Percentiles rank a stretch among this genome's conserved stretches.
phyloP scores from a whole-genome alignment of 2,797 vertebrate genomes.

The Alcedo quadribrachys region DNA sequence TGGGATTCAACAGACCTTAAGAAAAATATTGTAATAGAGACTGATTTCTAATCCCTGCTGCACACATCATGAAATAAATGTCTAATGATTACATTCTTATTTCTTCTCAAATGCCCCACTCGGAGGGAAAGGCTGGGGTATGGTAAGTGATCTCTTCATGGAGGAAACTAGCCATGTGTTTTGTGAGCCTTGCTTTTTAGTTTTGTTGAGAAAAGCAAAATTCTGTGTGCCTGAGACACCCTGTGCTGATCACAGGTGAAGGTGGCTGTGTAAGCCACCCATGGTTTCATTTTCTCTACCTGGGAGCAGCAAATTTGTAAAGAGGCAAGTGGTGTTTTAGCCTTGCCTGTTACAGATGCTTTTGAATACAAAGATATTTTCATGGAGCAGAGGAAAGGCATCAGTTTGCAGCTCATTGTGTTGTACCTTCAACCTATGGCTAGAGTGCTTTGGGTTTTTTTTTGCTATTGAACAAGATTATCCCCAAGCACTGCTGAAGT shows the following conservation, averaged over 20 bases:
- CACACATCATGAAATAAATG: conserved; percentile 30
- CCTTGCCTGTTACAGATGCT: conserved; percentile 2
- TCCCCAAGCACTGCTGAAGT: neutral
- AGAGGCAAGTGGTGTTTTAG: neutral
- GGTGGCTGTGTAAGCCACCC: neutral
- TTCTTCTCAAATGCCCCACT: neutral
- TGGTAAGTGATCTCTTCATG: neutral
- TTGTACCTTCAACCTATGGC: neutral
- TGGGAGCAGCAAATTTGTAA: conserved; percentile 9
- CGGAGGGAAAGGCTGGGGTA: neutral
- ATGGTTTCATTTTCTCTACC: neutral
- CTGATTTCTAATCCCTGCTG: conserved; percentile 44
- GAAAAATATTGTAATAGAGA: conserved; percentile 61
- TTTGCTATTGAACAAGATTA: neutral
- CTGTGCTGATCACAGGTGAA: neutral
- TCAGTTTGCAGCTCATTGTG: neutral
- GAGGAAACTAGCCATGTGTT: neutral
- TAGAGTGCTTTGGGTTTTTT: neutral
- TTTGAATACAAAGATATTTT: neutral
- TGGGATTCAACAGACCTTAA: conserved; percentile 38
- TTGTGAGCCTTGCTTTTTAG: neutral
- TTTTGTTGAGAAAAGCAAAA: neutral
- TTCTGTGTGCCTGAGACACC: neutral
- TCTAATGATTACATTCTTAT: conserved; percentile 29
- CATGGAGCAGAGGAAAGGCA: neutral